Conservation (phyloP, 2,888 invertebrate genomes). For the Sycophila texana region DNA sequence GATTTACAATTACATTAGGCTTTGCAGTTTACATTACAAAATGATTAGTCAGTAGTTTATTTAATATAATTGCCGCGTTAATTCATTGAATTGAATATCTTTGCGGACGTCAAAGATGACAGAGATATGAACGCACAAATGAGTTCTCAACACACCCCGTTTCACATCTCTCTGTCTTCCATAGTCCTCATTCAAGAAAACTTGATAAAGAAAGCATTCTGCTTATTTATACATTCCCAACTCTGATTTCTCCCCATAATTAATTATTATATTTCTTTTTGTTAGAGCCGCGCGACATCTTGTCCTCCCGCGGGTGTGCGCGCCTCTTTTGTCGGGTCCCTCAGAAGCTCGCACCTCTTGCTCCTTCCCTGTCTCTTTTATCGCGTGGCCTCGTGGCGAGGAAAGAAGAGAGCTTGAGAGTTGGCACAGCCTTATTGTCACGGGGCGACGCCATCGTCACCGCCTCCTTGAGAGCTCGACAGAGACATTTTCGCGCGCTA, state of each 20-base stretch:
- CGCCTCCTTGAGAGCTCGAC: constrained; percentile 14
- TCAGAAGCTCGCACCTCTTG: constrained; percentile 3
- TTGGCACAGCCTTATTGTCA: constrained; percentile 1
- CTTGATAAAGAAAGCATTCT: not conserved
- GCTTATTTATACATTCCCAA: constrained; percentile 13
- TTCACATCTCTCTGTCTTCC: not conserved
- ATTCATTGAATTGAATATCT: too few species aligned
- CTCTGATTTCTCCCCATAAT: not conserved
- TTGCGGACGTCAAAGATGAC: too few species aligned
- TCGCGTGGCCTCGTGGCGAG: too few species aligned
- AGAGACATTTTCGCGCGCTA: constrained; percentile 14
- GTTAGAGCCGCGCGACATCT: not conserved
- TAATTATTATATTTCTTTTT: constrained; percentile 11
- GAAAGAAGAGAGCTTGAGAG: not conserved
- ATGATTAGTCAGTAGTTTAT: too few species aligned
- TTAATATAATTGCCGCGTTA: too few species aligned
- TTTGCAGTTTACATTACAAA: too few species aligned
- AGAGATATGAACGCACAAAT: too few species aligned
- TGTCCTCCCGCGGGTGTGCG: not conserved
- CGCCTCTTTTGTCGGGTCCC: constrained; percentile 4
- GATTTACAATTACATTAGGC: too few species aligned
- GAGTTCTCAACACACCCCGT: too few species aligned
- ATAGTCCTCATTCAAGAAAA: constrained; percentile 7
- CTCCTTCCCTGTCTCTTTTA: not conserved
- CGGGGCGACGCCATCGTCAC: not conserved